Evolutionary conservation across 2,888 invertebrate species (phyloP), one percentile per base, ranked within the genome.

Genomic region (Schrankia costaestrigalis): DNA sequence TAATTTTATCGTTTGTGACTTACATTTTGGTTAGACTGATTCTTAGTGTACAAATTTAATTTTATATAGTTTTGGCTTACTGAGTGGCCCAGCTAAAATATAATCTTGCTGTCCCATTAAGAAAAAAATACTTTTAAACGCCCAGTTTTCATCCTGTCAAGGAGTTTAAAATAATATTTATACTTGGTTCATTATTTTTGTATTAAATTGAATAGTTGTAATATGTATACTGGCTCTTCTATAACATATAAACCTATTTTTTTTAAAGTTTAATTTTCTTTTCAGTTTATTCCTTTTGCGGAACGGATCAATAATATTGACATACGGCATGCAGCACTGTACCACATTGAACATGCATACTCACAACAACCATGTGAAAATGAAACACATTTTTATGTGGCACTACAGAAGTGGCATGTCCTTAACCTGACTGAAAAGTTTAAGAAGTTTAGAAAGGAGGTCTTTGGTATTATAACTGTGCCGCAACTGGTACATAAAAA

Each of bases 351-450:
- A 14, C 95, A 95, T 75, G 91, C 90, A 48, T 92, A 96, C 71
- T 91, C 94, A 34, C 90, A 91, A 47, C 89, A 90, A 6, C 91
- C 92, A 4, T 93, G 92, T 51, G 93, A 93, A 31, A 84, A 90
- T 30, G 92, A 93, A 63, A 95, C 96, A 0, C 93, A 93, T 70
- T 97, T 98, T 72, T 90, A 92, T 57, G 91, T 95, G 71, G 91
- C 95, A 0, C 74, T 97, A 11, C 91, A 93, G 46, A 97, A 97
- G 89, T 98, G 97, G 97, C 91, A 92, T 63, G 94, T 93, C 1
- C 89, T 97, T 11, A 97, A 98, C 79, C 89, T 96, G 44, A 94
- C 96, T 0, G 92, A 95, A 56, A 93, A 94, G 64, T 97, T 93
- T 74, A 90, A 91, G 26, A 89, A 90, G 31, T 95, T 98, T 59